Conservation (phyloP, 2,113 vertebrate species). For the Macrotis lagotis region DNA sequence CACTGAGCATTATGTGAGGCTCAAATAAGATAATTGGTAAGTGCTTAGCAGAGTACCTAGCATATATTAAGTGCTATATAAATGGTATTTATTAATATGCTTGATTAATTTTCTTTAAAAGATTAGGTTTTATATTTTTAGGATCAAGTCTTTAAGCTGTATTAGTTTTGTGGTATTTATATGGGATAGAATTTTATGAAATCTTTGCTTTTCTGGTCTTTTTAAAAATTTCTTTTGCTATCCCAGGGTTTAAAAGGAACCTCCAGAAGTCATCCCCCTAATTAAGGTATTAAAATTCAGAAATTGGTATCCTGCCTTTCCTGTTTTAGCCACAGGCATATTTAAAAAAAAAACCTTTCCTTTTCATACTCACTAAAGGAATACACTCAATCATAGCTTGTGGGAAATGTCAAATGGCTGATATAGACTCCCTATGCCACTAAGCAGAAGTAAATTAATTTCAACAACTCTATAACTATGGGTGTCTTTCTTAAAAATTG, state of each 20-base stretch:
- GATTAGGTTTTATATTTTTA: too few species aligned
- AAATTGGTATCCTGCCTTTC: not conserved
- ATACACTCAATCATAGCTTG: not conserved
- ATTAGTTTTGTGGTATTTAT: not conserved
- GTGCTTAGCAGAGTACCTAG: not conserved
- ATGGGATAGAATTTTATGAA: not conserved
- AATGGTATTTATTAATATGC: not conserved
- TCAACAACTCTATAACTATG: slow-evolving; percentile 8
- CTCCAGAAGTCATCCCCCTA: not conserved
- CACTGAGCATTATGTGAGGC: not conserved
- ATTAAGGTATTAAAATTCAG: not conserved
- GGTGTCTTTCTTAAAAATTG: not conserved
- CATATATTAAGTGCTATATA: not conserved
- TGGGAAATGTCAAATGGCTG: not conserved
- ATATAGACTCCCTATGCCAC: not conserved
- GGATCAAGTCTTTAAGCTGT: not conserved
- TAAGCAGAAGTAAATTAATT: slow-evolving; percentile 14
- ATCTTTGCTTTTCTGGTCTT: not conserved
- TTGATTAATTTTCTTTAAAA: slow-evolving; percentile 33
- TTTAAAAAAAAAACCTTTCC: not conserved
- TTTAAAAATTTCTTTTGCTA: not conserved
- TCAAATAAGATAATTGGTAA: not conserved
- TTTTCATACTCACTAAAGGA: not conserved
- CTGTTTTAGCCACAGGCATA: not conserved
- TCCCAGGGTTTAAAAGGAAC: not conserved